Base-by-base conservation (phyloP, 2,888 invertebrate genomes). In the Perithous albicinctus region DNA sequence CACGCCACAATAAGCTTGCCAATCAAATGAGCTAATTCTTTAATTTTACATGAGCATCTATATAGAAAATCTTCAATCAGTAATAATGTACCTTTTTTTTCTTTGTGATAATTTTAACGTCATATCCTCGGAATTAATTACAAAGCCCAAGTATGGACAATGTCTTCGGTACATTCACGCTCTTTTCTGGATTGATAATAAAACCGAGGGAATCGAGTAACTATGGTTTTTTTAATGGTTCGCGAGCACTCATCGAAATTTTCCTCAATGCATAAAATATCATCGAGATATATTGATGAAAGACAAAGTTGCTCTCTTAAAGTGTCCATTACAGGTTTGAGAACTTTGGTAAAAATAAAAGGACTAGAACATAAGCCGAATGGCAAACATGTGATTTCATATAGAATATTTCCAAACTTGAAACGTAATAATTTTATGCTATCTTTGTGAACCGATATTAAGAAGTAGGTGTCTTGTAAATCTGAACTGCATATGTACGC, bases 141-240 rank as follows among this genome's bases (percentile, higher is more conserved):
- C 29, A 38, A 70, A 78, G 1, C 74, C 70, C 15, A 82, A 23
- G 20, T 64, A 77, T 18, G 20, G 63, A 5, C 66, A 72, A 8
- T 18, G 20, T 77, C 5, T 12, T 26, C 4, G 75, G 64, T 0
- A 18, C 5, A 2, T 66, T 48, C 0, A 20, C 46, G 20, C 80
- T 77, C 48, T 78, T 74, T 32, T 69, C 35, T 15, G 20, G 35
- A 46, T 73, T 66, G 5, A 78, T 54, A 12, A 64, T 10, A 63
- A 72, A 78, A 2, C 70, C 73, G 1, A 78, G 35, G 1, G 46
- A 51, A 29, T 67, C 46, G 12, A 61, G 29, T 48, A 7, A 38
- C 38, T 38, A 43, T 23, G 41, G 69, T 56, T 12, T 18, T 35
- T 51, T 54, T 6, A 26, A 56, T 56, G 15, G 54, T 70, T 10